Evolutionary conservation across 2,797 vertebrate genomes (phyloP).

Genomic region (Dryobates pubescens): DNA sequence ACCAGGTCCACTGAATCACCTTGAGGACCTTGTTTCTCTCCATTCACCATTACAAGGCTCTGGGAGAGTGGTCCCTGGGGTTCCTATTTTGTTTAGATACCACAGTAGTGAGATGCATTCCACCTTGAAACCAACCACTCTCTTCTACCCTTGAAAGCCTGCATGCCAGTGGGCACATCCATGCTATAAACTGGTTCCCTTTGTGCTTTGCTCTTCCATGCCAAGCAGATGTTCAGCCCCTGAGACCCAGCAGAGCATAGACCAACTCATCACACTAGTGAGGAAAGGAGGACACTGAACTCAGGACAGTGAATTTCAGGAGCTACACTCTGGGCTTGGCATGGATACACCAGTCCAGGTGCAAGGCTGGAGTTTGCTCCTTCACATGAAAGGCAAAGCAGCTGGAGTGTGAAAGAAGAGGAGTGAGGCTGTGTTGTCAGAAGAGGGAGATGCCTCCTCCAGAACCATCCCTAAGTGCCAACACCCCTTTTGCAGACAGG

Average conservation of each 20-base stretch:
- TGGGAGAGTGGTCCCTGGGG: neutral
- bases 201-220: neutral
- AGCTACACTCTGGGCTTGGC: neutral
- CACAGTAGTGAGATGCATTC: neutral
- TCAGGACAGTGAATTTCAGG: neutral
- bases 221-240: neutral
- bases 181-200: neutral
- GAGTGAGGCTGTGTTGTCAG: neutral
- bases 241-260: neutral
- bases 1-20: neutral
- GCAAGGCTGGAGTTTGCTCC: neutral
- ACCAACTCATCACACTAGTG: neutral
- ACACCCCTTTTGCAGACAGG: neutral
- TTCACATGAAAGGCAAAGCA: rapidly evolving
- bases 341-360: neutral
- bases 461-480: neutral
- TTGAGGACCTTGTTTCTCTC: neutral
- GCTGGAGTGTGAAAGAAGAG: neutral
- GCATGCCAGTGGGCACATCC: neutral
- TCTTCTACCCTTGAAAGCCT: neutral
- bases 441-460: neutral
- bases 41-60: neutral
- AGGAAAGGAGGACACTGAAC: neutral
- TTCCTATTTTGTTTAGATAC: neutral
- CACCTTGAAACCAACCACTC: neutral